Base-by-base conservation (phyloP, 2,888 invertebrate species). In the Acholoe squamosa region DNA sequence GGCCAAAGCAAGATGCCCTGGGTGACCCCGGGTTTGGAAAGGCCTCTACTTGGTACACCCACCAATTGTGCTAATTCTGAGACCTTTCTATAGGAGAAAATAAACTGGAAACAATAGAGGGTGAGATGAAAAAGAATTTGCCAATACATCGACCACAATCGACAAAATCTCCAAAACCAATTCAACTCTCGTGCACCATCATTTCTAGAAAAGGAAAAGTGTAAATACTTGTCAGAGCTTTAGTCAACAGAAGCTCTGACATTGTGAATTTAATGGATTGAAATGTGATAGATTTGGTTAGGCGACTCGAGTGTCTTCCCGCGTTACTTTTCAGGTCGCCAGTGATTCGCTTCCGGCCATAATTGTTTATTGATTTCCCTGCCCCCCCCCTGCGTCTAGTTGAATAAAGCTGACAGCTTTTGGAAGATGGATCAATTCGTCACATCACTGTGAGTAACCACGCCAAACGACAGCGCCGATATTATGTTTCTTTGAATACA, bases 401-500 rank as follows among this genome's bases (percentile, higher is more conserved):
- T 43, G 80, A 80, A 80, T 80, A 80, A 80, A 80, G 43, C 80
- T 22, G 80, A 80, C 80, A 43, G 80, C 43, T 80, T 80, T 80
- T 80, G 80, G 43, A 25, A 43, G 80, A 33, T 43, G 43, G 80
- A 80, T 80, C 80, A 43, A 80, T 80, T 80, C 43, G 80, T 80
- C 80, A 80, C 80, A 43, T 80, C 80, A 80, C 80, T 25, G 80
- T 80, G 80, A 14, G 80, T 80, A 80, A 80, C 80, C 80, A 22
- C 80, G 34, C 43, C 80, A 80, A 80, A 43, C 34, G 80, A 43
- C 80, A 80, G 19, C 22, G 22, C 34, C 34, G 80, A 80, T 80
- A 80, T 80, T 80, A 80, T 80, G 80, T 80, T 80, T 80, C 80
- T 80, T 80, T 80, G 80, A 80, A 80, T 80, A 80, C 80, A 80